Base-by-base conservation (phyloP, 1,140 invertebrate species). In the Cherax destructor region DNA sequence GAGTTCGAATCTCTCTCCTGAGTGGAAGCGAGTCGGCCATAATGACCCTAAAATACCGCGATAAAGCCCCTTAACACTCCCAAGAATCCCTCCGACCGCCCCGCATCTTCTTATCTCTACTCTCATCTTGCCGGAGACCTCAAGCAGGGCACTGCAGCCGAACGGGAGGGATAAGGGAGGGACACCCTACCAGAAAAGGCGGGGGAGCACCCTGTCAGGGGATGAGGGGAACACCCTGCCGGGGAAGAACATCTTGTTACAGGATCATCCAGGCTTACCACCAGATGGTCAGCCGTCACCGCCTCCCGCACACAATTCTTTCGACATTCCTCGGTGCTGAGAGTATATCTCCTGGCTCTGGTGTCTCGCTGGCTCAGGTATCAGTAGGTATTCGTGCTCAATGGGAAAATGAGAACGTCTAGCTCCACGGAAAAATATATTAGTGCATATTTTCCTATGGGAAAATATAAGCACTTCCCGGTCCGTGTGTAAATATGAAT, bases 221-320 rank as follows among this genome's bases (percentile, higher is more conserved):
- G 83, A 85, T 85, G 11, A 13, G n/a, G 65, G n/a, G 72, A 10
- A 56, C 52, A 78, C 21, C n/a, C 30, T 41, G 30, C 7, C 24
- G 76, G 30, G 30, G 24, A 4, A 52, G 49, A 13, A 86, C 61
- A 85, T 41, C 61, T 76, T 49, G 47, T 76, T 50, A 72, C 41
- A 24, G 83, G 83, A 86, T 86, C 50, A 86, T 86, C 83, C 69
- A 18, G n/a, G 61, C 69, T 86, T 86, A 86, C 21, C 41, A 21
- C 41, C 49, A 80, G 78, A 80, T 80, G 78, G 78, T 0, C 78
- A 16, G 18, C 41, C 21, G 72, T 79, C 77, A 10, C 49, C 18
- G 7, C 49, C 47, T 41, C n/a, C 47, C 76, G 41, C 21, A 41
- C 76, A 78, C 76, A 78, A 78, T 78, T 50, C 13, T 24, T 50